Evolutionary conservation across 2,113 vertebrate genomes (phyloP).

Genomic region (Tapirus terrestris): DNA sequence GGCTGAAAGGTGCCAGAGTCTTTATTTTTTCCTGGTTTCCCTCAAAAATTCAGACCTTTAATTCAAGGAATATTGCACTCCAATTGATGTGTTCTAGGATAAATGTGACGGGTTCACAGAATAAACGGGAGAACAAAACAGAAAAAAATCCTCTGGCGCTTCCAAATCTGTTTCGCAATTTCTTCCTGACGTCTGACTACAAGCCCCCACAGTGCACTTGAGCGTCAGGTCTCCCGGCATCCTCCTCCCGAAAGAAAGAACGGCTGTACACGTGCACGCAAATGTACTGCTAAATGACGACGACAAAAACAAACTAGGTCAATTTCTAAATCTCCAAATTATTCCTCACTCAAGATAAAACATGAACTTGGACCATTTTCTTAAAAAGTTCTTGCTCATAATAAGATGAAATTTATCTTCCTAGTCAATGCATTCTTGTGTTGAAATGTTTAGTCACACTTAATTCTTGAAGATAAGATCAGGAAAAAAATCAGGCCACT

Average conservation of each 20-base stretch:
- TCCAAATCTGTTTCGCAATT: background rate
- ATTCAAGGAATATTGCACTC: background rate
- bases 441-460: slow-evolving; percentile 50
- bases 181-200: background rate
- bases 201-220: background rate
- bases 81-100: background rate
- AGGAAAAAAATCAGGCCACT: slow-evolving; percentile 37
- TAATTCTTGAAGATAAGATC: slow-evolving; percentile 60
- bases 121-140: background rate
- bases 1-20: background rate
- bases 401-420: slow-evolving; percentile 28
- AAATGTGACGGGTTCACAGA: background rate
- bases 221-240: background rate
- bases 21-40: background rate
- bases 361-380: background rate
- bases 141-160: background rate
- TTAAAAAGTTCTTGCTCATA: slow-evolving; percentile 3
- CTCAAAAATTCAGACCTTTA: background rate
- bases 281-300: background rate
- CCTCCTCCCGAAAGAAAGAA: background rate
- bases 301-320: background rate
- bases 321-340: slow-evolving; percentile 11
- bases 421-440: slow-evolving; percentile 21
- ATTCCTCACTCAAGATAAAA: slow-evolving; percentile 35
- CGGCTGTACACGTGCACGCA: background rate